phyloP scores from a whole-genome alignment of 2,888 invertebrate genomes.

The Brassicogethes aeneus region DNA sequence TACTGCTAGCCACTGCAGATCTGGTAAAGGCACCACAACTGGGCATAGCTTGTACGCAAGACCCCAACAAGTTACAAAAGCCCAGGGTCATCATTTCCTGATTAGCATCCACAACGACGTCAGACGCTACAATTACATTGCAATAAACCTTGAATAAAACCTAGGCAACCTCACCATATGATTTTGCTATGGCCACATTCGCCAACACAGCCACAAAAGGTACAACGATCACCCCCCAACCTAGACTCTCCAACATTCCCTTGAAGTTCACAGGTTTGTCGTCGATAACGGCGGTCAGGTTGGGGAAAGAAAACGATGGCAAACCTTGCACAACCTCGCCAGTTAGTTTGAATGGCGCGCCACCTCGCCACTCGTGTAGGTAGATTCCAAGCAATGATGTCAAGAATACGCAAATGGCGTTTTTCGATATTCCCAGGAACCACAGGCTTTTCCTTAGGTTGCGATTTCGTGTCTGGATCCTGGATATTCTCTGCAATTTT shows the following conservation, averaged over 20 bases:
- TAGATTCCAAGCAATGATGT: conserved; percentile 42
- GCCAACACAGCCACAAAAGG: conserved; percentile 84
- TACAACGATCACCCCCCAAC: conserved; percentile 68
- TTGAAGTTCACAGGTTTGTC: conserved; percentile 55
- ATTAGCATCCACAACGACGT: conserved; percentile 68
- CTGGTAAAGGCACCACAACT: conserved; percentile 81
- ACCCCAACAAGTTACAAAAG: conserved; percentile 47
- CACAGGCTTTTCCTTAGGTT: conserved; percentile 52
- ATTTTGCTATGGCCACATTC: conserved; percentile 91
- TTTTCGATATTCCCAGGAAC: conserved; percentile 68
- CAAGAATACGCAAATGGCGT: conserved; percentile 65
- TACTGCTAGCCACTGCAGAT: conserved; percentile 82
- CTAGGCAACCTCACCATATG: conserved; percentile 84
- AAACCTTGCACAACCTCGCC: conserved; percentile 53
- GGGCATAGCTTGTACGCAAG: conserved; percentile 80
- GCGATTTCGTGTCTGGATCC: conserved; percentile 41
- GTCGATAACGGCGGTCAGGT: conserved; percentile 49
- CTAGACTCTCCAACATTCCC: conserved; percentile 63
- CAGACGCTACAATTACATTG: conserved; percentile 46
- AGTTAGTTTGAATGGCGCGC: conserved; percentile 50
- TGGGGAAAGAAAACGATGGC: conserved; percentile 39
- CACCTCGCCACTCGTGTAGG: conserved; percentile 28
- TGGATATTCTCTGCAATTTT: too few relatives aligned
- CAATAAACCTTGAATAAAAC: too few relatives aligned
- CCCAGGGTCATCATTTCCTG: conserved; percentile 89